Base-by-base conservation (phyloP, 2,888 invertebrate species). In the Drosophila prostipennis region DNA sequence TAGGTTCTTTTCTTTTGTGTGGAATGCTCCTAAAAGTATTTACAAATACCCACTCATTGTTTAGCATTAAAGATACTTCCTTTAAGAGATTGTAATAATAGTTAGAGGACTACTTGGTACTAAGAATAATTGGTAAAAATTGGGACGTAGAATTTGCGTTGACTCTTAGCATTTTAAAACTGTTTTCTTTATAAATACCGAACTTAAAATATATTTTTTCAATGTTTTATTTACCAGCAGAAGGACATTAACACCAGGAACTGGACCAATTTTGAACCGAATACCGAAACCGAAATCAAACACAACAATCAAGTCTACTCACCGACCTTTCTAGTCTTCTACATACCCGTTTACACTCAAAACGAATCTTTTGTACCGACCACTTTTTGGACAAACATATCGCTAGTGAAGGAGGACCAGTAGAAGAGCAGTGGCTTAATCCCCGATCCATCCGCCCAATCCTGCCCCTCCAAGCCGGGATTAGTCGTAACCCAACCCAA, bases 251-350 rank as follows among this genome's bases (percentile, higher is more conserved):
- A 68, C 49, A 74, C 34, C 65, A 49, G 72, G 43, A 84, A 86
- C 78, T 82, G 88, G 86, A 87, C 80, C 83, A 81, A 84, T 86
- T 76, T 78, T 53, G 54, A 46, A 55, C 37, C 67, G 63, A 72
- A 74, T 6, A 48, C 7, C 29, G 5, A 64, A 54, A 60, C 73
- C 73, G 72, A 67, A 84, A 76, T 67, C 69, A 39, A 76, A 57
- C 67, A 63, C 61, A 72, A 79, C 72, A 71, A 65, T 63, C 64
- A 76, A 61, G 63, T 73, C 49, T 71, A 46, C 84, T 88, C 84
- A 85, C 89, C 87, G 84, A 88, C 70, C 73, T 71, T 72, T 67
- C 57, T 72, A 68, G 74, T 76, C 61, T 72, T 74, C 65, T 59
- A 63, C 60, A 60, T 34, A 52, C 40, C 13, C 48, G 13, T 39